phyloP scores from a whole-genome alignment of 2,113 vertebrate species.

The Prunella fulvescens region DNA sequence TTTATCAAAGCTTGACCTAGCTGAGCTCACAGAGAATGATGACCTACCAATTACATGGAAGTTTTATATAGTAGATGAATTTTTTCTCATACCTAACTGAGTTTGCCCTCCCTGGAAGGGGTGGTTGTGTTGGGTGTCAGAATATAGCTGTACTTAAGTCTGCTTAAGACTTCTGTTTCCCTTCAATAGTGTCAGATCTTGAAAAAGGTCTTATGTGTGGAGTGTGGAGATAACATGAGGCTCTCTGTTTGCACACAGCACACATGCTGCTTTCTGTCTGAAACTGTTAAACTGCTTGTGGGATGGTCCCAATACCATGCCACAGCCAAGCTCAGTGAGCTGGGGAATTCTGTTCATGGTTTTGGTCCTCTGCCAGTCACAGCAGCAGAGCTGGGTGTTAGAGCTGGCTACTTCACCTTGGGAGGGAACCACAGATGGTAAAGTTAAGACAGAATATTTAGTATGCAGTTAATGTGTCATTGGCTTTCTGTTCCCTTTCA shows the following conservation, averaged over 20 bases:
- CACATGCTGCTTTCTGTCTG: fast-evolving
- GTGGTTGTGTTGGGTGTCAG: neutral
- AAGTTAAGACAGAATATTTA: neutral
- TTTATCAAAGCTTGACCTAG: neutral
- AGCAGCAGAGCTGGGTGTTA: neutral
- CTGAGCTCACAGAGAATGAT: neutral
- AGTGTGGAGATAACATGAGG: neutral
- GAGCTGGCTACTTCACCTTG: neutral
- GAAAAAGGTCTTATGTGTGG: neutral
- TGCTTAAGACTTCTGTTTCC: neutral
- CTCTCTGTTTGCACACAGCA: neutral
- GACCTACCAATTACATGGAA: neutral
- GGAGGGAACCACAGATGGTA: neutral
- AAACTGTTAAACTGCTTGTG: neutral
- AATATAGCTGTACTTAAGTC: neutral
- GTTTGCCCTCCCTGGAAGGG: neutral
- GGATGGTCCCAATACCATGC: neutral
- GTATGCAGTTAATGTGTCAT: neutral
- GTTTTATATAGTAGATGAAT: neutral
- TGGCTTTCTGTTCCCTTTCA: conserved; percentile 4
- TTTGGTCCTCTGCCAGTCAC: neutral
- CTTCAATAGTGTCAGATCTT: neutral
- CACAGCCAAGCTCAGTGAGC: neutral
- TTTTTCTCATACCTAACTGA: neutral
- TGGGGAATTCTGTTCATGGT: neutral